Percentiles rank a stretch among this genome's conserved stretches.
phyloP scores from a whole-genome alignment of 2,113 vertebrate genomes.

The Heteronetta atricapilla region DNA sequence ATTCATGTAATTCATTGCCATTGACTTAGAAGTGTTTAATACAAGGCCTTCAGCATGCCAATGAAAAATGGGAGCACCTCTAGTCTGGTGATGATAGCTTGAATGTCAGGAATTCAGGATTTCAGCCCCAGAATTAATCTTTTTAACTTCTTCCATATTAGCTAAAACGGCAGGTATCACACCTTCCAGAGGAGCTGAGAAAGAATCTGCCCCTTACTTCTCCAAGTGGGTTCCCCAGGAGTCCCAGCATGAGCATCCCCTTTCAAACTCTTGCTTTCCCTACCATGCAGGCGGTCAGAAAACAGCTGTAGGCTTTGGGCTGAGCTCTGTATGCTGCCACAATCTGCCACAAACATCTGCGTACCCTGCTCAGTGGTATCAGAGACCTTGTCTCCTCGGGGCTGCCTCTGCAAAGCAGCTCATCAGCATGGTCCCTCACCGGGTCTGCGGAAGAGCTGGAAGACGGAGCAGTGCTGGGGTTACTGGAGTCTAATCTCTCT shows the following conservation, averaged over 20 bases:
- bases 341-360: background rate
- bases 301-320: background rate
- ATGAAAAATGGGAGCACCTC: background rate
- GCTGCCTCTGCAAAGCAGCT: fast-evolving
- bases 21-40: background rate
- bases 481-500: background rate
- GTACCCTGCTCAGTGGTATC: background rate
- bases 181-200: background rate
- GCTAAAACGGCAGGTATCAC: background rate
- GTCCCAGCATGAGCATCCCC: background rate
- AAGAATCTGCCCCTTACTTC: background rate
- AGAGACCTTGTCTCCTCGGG: background rate
- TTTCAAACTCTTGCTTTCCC: background rate
- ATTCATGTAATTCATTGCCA: background rate
- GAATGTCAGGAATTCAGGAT: background rate
- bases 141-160: background rate
- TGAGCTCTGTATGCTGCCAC: background rate
- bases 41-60: background rate
- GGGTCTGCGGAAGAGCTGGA: background rate
- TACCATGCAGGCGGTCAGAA: background rate
- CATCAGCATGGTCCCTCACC: fast-evolving
- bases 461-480: background rate
- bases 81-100: background rate
- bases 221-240: background rate
- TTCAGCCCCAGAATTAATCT: background rate